Evolutionary conservation across 1,140 invertebrate genomes (phyloP), one percentile per base, ranked within the genome.

Genomic region (Drosophila sp.): DNA sequence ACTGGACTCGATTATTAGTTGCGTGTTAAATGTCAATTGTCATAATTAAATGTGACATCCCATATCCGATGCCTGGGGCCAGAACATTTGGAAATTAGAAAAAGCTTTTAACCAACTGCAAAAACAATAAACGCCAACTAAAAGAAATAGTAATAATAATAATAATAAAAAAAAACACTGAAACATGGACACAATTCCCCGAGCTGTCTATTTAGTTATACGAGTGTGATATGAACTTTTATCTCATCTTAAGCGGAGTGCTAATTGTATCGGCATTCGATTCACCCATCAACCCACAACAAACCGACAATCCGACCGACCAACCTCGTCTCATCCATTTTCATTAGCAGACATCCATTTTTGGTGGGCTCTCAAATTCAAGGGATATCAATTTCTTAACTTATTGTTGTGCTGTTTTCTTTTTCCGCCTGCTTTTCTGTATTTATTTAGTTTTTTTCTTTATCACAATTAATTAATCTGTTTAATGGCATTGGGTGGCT

Each of bases 381-480:
- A 36, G 57, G 57, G 27, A 69, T 72, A 67, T 80, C 69, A 69
- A 76, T 81, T 61, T 81, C 78, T 58, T 56, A n/a, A n/a, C 21
- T 21, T 21, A 61, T 43, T 62, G 72, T 71, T 69, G 43, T 66
- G 66, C 46, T 61, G 63, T 27, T 59, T 51, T 54, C 4, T 4
- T 21, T 50, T 63, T 64, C 21, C 50, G 29, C 14, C 14, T 48
- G 53, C 34, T 59, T 46, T 40, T 18, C 16, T 21, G 51, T 46
- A 46, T 36, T 66, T 66, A 51, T 64, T 48, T 66, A 27, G 45
- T 56, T 18, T 74, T 66, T 50, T 61, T 72, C 77, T 80, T 83
- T 80, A 83, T 83, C 80, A 62, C 67, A 84, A 84, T 83, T 84
- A 84, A 84, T 84, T 84, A 84, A 86, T 80, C 81, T 80, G 69